Evolutionary conservation across 2,797 vertebrate species (phyloP), one percentile per base, ranked within the genome.

Genomic region (Sebastiscus albofasciatus): DNA sequence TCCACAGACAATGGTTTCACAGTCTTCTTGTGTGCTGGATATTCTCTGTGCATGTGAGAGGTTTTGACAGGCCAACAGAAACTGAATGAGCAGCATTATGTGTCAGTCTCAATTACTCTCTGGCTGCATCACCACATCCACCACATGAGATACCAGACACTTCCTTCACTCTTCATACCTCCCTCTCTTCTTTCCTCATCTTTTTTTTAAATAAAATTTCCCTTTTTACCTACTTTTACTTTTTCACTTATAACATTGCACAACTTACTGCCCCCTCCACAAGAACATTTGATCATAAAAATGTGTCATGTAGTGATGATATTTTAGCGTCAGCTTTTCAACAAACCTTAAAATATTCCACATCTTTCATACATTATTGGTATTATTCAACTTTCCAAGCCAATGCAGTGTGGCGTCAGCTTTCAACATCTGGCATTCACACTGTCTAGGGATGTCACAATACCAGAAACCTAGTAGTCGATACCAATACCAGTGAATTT

Each of bases 1-100:
- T 52, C 59, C 66, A 62, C 31, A 69, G 26, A 80, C 78, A 80
- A 69, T 54, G 69, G 27, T 14, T 36, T 24, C 54, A 39, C 49
- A 67, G 79, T 78, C 24, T 11, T 70, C 52, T 1, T 22, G 61
- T 39, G 61, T 24, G 22, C 61, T 64, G 33, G 12, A 0, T 36
- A 9, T 24, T 34, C 26, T 81, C 31, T 60, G 39, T 22, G 42
- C 7, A 31, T 72, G 68, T 52, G 24, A 46, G 61, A 61, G 52
- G 49, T 69, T 82, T 61, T 24, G 13, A 39, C 61, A 36, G 61
- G 33, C 33, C 61, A 31, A 31, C 59, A 16, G 61, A 29, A 11
- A 74, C 61, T 67, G 61, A 72, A 68, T 62, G 60, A 62, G 27
- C 22, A 22, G 60, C 46, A 39, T 85, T 77, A 65, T 77, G 18